Base-by-base conservation (phyloP, 1,140 invertebrate genomes). In the Dryas iulia region DNA sequence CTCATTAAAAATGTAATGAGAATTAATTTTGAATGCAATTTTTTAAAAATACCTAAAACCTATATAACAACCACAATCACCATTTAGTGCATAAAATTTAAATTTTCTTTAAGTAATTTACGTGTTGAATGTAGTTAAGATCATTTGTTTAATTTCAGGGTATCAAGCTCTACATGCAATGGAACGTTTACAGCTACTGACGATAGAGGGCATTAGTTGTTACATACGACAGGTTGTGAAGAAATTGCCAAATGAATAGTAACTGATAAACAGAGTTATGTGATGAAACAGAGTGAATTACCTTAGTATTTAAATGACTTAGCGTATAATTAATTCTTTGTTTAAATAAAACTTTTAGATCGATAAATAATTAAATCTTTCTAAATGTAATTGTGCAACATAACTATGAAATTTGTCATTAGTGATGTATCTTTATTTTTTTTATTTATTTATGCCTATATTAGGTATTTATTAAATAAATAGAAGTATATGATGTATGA, bases 141-240 rank as follows among this genome's bases (percentile, higher is more conserved):
- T n/a, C n/a, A n/a, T 28, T 14, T 25, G 28, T 65, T 52, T 12
- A 7, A 47, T 67, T 72, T 21, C 70, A 78, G 56, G 75, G 79
- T 62, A 71, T 47, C 67, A 66, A 70, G 28, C 14, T 73, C 83
- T 3, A 70, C 83, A 3, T 79, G 82, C 64, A 89, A 88, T 33
- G 86, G 86, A 59, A 90, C 84, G 52, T 90, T 89, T 66, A 87
- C 86, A 5, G 68, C 81, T 10, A 81, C 81, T 7, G 83, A 87
- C 71, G 88, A 90, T 24, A 88, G 83, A 87, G 84, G 86, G 67
- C 85, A 83, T 39, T 87, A 86, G 47, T 39, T 58, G 56, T 18
- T 58, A 12, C 23, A 21, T 26, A n/a, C n/a, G 6, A 6, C 12
- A 8, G 10, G 24, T 12, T 26, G 53, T 24, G 18, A 7, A 21